Conservation (phyloP, 2,888 invertebrate genomes). For the Drosophila paracracens region DNA sequence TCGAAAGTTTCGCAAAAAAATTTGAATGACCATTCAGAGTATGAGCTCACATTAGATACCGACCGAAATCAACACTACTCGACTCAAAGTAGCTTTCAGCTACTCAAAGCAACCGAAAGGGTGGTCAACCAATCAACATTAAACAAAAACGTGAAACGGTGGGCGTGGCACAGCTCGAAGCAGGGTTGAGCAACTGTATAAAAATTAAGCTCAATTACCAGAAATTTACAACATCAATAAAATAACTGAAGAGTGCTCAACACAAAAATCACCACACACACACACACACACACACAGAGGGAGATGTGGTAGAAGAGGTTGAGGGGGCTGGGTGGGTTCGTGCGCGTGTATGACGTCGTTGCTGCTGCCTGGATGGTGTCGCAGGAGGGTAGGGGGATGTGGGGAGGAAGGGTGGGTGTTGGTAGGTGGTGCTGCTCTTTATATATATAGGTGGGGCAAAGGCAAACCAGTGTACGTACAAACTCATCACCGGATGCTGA, state of each 20-base stretch:
- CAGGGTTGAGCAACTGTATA: conserved; percentile 66
- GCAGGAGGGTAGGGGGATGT: conserved; percentile 9
- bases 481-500: conserved; percentile 81
- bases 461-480: conserved; percentile 67
- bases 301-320: background rate
- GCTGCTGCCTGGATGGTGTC: conserved; percentile 25
- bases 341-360: conserved; percentile 49
- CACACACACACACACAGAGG: conserved; percentile 13
- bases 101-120: conserved; percentile 27
- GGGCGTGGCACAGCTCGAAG: conserved; percentile 29
- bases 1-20: conserved; percentile 26
- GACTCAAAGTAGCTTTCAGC: conserved; percentile 1
- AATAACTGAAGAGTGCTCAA: conserved; percentile 80
- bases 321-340: background rate
- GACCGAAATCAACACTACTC: conserved; percentile 16
- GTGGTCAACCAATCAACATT: conserved; percentile 73
- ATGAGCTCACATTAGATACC: conserved; percentile 2
- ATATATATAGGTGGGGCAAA: conserved; percentile 22
- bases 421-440: background rate
- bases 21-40: conserved; percentile 30
- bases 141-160: conserved; percentile 66
- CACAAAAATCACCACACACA: conserved; percentile 71
- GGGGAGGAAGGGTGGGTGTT: background rate
- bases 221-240: conserved; percentile 82
- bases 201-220: conserved; percentile 81